Conservation (phyloP, 2,888 invertebrate genomes). For the Hirtodrosophila histrioides region DNA sequence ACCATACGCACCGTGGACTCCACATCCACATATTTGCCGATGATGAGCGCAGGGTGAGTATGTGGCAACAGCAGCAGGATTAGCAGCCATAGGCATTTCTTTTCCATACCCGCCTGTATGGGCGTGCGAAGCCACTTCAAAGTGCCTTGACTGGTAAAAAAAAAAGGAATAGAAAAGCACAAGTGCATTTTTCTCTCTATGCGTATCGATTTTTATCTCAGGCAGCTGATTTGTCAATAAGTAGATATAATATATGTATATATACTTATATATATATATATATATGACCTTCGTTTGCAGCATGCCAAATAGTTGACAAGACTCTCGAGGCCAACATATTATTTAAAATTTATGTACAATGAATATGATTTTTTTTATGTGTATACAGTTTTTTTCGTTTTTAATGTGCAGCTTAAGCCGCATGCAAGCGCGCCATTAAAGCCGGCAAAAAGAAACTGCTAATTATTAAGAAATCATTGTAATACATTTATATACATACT, state of each 20-base stretch:
- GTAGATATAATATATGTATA: constrained; percentile 23
- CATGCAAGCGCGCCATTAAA: constrained; percentile 66
- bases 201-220: constrained; percentile 74
- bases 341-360: constrained; percentile 7
- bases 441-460: constrained; percentile 45
- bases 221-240: constrained; percentile 64
- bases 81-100: background rate
- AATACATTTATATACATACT: constrained; percentile 20
- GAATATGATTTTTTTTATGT: background rate
- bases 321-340: constrained; percentile 27
- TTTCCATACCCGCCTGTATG: constrained; percentile 11
- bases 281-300: constrained; percentile 56
- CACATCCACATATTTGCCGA: constrained; percentile 84
- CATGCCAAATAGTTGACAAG: constrained; percentile 44
- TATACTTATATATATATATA: constrained; percentile 27
- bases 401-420: constrained; percentile 13
- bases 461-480: constrained; percentile 56
- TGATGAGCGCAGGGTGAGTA: constrained; percentile 79
- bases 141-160: constrained; percentile 50
- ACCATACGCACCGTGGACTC: constrained; percentile 84
- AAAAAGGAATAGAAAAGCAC: background rate
- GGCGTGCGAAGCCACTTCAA: constrained; percentile 59
- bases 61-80: background rate
- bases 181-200: constrained; percentile 36
- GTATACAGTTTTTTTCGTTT: constrained; percentile 2